Base-by-base conservation (phyloP, 2,888 invertebrate species). In the Anticlea derivata region DNA sequence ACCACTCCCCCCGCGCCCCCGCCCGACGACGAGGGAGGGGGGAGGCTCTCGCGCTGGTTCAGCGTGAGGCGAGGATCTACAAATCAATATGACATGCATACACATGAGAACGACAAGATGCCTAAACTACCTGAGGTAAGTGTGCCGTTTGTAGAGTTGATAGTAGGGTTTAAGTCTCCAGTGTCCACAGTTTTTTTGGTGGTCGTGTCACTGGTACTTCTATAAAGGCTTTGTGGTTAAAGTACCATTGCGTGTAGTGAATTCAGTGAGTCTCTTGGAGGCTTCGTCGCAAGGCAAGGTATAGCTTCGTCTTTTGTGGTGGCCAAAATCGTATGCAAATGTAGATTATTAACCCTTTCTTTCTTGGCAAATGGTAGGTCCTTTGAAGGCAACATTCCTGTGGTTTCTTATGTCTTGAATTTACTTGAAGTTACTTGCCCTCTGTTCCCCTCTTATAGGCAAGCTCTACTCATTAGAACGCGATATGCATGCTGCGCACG, bases 11-110 rank as follows among this genome's bases (percentile, higher is more conserved):
- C 85, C 22, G 78, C 85, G 7, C 83, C 83, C 1, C 86, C 91
- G 33, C 90, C 91, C 49, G 91, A 91, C 58, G 92, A 93, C 75
- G 93, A 94, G 64, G 92, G 94, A 37, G 93, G 95, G 64, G 95
- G 96, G 55, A 92, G 96, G 49, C 92, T 97, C 37, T 95, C 96
- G 23, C 92, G 97, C 64, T 97, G 97, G 96, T 97, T 97, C 91
- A 97, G 96, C 70, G 96, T 97, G 59, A 91, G 97, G 29, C 92
- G 96, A 55, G 95, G 96, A 31, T 95, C 95, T 57, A 91, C 94
- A n/a, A 95, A 96, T 81, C 96, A 96, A 72, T 96, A 96, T 80
- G 96, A 96, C 74, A 93, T 91, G 90, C 90, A 91, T 58, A 55
- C 83, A 17, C 84, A 87, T 59, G 88, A 89, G 46, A 69, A 80